A percentile compares a stretch with the other conserved stretches of the same genome.
Conservation (phyloP, 2,888 invertebrate species). For the Sinelater perroti region DNA sequence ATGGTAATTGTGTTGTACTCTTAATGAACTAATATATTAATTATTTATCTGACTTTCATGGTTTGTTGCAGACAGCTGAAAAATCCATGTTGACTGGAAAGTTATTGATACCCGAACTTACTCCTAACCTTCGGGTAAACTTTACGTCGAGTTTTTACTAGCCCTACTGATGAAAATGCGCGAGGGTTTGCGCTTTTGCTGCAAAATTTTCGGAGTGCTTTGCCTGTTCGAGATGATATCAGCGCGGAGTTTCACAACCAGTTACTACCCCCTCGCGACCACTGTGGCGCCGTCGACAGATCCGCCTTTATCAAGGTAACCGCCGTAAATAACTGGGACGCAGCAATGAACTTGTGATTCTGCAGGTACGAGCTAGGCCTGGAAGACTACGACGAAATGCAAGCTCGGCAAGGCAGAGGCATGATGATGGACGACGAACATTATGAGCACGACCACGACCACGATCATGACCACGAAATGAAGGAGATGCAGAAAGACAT, state of each 20-base stretch:
- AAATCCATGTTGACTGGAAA: too few species aligned
- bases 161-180: too few species aligned
- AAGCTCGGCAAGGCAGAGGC: conserved; percentile 55
- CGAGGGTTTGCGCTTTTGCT: too few species aligned
- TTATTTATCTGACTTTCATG: too few species aligned
- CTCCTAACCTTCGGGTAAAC: too few species aligned
- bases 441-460: conserved; percentile 63
- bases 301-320: conserved; percentile 47
- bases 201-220: conserved; percentile 19
- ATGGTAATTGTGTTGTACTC: too few species aligned
- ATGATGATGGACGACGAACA: conserved; percentile 63
- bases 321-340: background rate
- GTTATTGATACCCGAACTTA: too few species aligned
- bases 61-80: too few species aligned
- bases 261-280: conserved; percentile 50
- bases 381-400: conserved; percentile 55
- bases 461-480: conserved; percentile 62
- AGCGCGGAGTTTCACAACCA: conserved; percentile 39
- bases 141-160: too few species aligned
- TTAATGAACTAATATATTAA: too few species aligned
- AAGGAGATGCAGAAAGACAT: conserved; percentile 62
- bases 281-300: conserved; percentile 42
- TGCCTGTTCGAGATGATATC: conserved; percentile 29
- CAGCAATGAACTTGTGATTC: background rate
- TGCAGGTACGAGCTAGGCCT: conserved; percentile 54